Conservation (phyloP, 2,888 invertebrate species). For the Galerucella nymphaeae region DNA sequence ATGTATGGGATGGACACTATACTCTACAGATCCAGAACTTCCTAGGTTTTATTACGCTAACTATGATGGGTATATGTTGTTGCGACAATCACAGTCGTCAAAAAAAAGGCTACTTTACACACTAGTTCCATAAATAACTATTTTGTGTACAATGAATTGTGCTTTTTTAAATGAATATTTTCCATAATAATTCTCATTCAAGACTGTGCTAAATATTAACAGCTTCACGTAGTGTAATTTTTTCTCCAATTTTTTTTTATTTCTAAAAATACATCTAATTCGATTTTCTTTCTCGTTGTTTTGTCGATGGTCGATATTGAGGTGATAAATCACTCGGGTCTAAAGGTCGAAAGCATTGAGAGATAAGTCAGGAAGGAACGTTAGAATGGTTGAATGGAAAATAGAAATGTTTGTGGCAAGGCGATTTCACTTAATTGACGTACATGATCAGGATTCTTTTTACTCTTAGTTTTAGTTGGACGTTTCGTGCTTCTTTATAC, state of each 20-base stretch:
- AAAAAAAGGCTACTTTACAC: no score
- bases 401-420: constrained; percentile 22
- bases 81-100: no score
- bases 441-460: constrained; percentile 19
- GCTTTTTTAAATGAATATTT: neutral
- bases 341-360: constrained; percentile 12
- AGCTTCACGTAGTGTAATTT: neutral
- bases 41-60: no score
- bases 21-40: no score
- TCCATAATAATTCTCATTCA: neutral
- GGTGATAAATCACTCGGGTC: constrained; percentile 18
- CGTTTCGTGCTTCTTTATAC: neutral
- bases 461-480: neutral
- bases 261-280: constrained; percentile 14
- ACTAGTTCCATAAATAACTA: no score
- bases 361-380: constrained; percentile 19
- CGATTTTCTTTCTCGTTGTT: constrained; percentile 18
- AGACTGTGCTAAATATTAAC: neutral
- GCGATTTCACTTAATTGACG: constrained; percentile 19
- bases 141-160: no score
- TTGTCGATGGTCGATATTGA: constrained; percentile 16
- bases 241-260: neutral
- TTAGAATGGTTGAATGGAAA: constrained; percentile 19
- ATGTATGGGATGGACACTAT: no score
- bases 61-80: no score